phyloP scores from a whole-genome alignment of 2,113 vertebrate genomes.

The Rafetus swinhoei region DNA sequence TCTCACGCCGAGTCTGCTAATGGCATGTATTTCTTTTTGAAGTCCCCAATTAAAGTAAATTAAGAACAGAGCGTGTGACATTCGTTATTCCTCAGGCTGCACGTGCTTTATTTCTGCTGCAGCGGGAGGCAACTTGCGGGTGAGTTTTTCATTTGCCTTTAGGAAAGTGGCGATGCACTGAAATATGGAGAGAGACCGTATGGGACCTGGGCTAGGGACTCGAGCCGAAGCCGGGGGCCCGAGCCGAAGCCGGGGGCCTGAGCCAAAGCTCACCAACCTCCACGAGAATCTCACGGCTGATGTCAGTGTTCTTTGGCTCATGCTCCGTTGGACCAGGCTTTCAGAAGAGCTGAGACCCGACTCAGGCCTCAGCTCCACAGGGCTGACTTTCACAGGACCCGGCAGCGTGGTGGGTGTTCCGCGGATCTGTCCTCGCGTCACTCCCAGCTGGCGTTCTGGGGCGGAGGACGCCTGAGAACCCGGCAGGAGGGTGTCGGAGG shows the following conservation, averaged over 20 bases:
- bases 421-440: background rate
- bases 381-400: background rate
- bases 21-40: conserved; percentile 73
- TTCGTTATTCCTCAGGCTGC: conserved; percentile 61
- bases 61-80: conserved; percentile 55
- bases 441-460: no score
- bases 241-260: no score
- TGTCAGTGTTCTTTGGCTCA: background rate
- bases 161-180: background rate
- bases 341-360: background rate
- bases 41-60: conserved; percentile 69
- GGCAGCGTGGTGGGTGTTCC: background rate
- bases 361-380: background rate
- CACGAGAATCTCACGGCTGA: background rate
- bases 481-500: background rate
- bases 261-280: background rate
- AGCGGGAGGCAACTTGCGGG: background rate
- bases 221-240: no score
- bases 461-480: background rate
- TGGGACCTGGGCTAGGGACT: no score
- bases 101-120: background rate
- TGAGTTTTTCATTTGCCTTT: background rate
- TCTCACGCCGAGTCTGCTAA: conserved; percentile 63
- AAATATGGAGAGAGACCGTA: background rate
- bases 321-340: background rate